Conservation (phyloP, 2,797 vertebrate genomes). For the Spondyliosoma cantharus region DNA sequence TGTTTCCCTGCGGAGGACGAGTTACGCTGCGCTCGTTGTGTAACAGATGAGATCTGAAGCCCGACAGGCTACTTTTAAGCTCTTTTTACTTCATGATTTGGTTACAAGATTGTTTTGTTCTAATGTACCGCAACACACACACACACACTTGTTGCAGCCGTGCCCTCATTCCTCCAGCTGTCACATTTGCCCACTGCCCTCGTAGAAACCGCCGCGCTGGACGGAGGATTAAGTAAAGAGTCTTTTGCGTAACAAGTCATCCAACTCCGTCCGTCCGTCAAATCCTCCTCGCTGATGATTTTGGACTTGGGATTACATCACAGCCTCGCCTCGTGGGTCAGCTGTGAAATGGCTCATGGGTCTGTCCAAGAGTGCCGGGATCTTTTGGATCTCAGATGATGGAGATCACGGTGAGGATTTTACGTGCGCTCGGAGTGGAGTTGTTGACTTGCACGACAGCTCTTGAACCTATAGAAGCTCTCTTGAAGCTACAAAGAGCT, state of each 20-base stretch:
- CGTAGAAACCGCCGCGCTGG: neutral
- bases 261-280: conserved; percentile 11
- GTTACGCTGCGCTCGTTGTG: neutral
- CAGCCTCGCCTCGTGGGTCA: conserved; percentile 1
- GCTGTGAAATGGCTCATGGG: no score
- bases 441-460: no score
- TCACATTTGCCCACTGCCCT: conserved; percentile 56
- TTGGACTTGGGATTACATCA: conserved; percentile 44
- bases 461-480: no score
- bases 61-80: neutral
- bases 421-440: neutral
- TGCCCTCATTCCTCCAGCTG: conserved; percentile 50
- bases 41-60: conserved; percentile 11
- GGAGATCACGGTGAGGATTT: neutral
- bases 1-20: neutral
- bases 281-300: conserved; percentile 1
- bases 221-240: conserved; percentile 49
- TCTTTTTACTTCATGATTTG: neutral
- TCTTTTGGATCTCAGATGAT: neutral
- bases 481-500: no score
- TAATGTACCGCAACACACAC: neutral
- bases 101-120: neutral
- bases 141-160: conserved; percentile 18
- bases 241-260: conserved; percentile 58
- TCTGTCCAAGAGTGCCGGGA: neutral